Evolutionary conservation across 2,113 vertebrate genomes (phyloP).

Genomic region (Lampris megalopsis): DNA sequence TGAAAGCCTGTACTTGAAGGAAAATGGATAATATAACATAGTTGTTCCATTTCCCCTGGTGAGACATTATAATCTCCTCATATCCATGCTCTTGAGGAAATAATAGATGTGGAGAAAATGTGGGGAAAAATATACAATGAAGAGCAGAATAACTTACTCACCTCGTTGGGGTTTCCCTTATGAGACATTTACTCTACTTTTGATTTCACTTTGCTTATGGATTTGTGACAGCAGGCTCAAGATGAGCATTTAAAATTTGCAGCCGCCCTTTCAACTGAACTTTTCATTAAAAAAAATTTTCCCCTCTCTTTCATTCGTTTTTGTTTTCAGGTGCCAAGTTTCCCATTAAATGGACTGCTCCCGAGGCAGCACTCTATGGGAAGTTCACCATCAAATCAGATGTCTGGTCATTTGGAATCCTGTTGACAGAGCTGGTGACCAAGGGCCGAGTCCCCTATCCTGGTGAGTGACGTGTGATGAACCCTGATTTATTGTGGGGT

Average conservation of each 20-base stretch:
- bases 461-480: constrained; percentile 82
- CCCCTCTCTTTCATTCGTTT: neutral
- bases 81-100: constrained; percentile 41
- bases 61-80: constrained; percentile 30
- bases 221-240: neutral
- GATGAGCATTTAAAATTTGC: neutral
- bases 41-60: constrained; percentile 32
- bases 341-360: constrained; percentile 99
- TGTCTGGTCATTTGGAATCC: constrained; percentile 98
- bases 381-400: constrained; percentile 99
- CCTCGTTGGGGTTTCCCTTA: constrained; percentile 14
- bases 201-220: constrained; percentile 5
- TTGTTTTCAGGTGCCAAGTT: constrained; percentile 92
- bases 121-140: neutral
- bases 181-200: neutral
- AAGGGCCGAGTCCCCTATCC: constrained; percentile 99
- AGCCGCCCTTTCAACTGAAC: neutral
- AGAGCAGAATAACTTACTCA: constrained; percentile 51
- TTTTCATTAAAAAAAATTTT: too few relatives aligned
- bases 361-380: constrained; percentile 95
- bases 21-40: constrained; percentile 35
- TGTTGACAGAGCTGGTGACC: constrained; percentile 98
- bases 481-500: neutral
- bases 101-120: constrained; percentile 8
- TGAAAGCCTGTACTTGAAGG: constrained; percentile 35